phyloP scores from a whole-genome alignment of 2,113 vertebrate species.

The Nyctibius bracteatus region DNA sequence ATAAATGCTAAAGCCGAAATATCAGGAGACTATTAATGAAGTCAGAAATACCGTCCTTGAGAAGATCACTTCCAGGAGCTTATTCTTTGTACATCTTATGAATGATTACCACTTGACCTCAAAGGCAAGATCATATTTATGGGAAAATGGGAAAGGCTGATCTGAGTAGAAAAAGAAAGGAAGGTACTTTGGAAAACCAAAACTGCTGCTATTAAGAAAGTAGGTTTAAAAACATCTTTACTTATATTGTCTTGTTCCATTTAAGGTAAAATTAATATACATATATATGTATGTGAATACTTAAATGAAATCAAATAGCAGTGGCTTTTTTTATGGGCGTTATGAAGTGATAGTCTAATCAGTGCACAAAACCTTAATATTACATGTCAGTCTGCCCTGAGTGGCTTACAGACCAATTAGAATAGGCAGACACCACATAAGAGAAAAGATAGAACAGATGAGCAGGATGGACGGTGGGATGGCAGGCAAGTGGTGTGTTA shows the following conservation, averaged over 20 bases:
- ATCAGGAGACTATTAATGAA: background rate
- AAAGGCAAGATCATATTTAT: background rate
- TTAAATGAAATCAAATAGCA: background rate
- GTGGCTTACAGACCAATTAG: background rate
- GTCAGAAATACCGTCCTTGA: background rate
- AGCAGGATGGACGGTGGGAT: background rate
- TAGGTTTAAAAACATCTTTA: background rate
- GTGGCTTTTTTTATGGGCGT: background rate
- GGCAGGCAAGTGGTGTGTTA: background rate
- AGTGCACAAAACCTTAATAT: background rate
- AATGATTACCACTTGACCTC: background rate
- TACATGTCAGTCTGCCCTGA: fast-evolving
- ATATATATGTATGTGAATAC: background rate
- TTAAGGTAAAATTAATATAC: background rate
- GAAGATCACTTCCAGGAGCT: background rate
- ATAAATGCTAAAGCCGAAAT: background rate
- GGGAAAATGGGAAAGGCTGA: background rate
- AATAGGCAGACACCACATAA: background rate
- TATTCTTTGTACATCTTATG: background rate
- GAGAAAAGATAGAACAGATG: background rate
- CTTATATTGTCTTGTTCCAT: background rate
- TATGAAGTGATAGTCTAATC: background rate
- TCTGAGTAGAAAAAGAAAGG: background rate
- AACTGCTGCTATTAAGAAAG: background rate
- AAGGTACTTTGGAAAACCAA: background rate